These are phyloP conservation scores for Andrena bucephala DNA, from an alignment of 2,888 invertebrate species.

Conservation along the genomic window DNA sequence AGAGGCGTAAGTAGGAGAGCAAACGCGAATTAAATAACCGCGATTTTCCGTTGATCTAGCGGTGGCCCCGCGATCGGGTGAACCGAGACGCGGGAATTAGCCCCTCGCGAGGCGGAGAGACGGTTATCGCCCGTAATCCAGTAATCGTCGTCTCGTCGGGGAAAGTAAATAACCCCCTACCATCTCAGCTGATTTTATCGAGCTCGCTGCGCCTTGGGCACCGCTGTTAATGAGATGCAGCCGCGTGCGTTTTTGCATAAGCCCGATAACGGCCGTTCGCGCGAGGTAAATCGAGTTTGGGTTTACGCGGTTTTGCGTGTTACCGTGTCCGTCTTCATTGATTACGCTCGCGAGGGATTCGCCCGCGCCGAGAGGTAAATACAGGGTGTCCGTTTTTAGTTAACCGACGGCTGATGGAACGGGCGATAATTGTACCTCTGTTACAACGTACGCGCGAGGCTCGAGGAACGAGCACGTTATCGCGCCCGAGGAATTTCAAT, in stretches of 20 bases:
- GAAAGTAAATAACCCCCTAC: slow-evolving; percentile 58
- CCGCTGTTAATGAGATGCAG: slow-evolving; percentile 50
- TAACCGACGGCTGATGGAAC: slow-evolving; percentile 11
- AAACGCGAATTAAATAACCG: slow-evolving; percentile 40
- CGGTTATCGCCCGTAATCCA: slow-evolving; percentile 52
- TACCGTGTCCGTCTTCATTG: slow-evolving; percentile 24
- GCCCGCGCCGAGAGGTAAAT: neutral
- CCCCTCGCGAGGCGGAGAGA: slow-evolving; percentile 26
- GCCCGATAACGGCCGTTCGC: slow-evolving; percentile 44
- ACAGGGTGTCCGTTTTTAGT: slow-evolving; percentile 11
- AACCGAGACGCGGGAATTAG: slow-evolving; percentile 49
- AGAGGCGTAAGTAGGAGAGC: neutral
- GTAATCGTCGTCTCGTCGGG: slow-evolving; percentile 53
- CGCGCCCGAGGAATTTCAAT: neutral
- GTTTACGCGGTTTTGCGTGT: slow-evolving; percentile 22
- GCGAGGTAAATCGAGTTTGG: slow-evolving; percentile 48
- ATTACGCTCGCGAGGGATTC: slow-evolving; percentile 8
- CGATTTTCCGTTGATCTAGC: slow-evolving; percentile 54
- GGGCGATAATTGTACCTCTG: slow-evolving; percentile 26
- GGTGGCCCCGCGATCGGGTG: slow-evolving; percentile 33
- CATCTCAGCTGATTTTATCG: slow-evolving; percentile 46
- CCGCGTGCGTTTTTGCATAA: slow-evolving; percentile 47
- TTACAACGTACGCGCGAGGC: neutral
- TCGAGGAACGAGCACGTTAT: slow-evolving; percentile 18
- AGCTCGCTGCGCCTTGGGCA: slow-evolving; percentile 31